Base-by-base conservation (phyloP, 2,113 vertebrate genomes). In the Lipophrys pholis region DNA sequence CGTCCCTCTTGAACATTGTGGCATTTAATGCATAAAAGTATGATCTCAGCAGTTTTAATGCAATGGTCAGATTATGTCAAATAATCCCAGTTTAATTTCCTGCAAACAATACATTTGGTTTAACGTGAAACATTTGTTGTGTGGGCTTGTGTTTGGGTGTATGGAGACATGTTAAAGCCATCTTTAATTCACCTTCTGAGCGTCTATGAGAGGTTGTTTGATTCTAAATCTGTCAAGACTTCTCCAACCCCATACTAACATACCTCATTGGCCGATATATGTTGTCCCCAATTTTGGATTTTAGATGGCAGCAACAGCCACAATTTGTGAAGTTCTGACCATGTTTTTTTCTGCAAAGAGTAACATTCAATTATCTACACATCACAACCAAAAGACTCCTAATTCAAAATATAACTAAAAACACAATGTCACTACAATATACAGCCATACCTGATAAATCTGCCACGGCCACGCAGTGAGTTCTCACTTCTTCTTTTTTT, bases 41-140 rank as follows among this genome's bases (percentile, higher is more conserved):
- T 55, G 10, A 50, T 54, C n/a, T 30, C 15, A 8, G 12, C 48
- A 53, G 42, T 38, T 57, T 42, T 64, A 69, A 42, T 50, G 51
- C 16, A 50, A 14, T 5, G 14, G 14, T 46, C 12, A 51, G 17
- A 69, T 17, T 7, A 36, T 2, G 7, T 5, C 46, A 17, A 39
- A 45, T 56, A 56, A 55, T 39, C 11, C 5, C 11, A 49, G 17
- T 16, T 5, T 17, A 45, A 55, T 7, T 14, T 5, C 8, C 14
- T 16, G 7, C n/a, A 30, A 60, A 14, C 17, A 45, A n/a, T 9
- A 35, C 15, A 41, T 7, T 42, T 39, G 14, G 17, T 57, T 46
- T n/a, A 14, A n/a, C 10, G n/a, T 46, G 53, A 8, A 7, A 16
- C 51, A 11, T 14, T 11, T 2, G 11, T 12, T 30, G 11, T n/a